Base-by-base conservation (phyloP, 2,113 vertebrate species). In the Kryptolebias marmoratus region DNA sequence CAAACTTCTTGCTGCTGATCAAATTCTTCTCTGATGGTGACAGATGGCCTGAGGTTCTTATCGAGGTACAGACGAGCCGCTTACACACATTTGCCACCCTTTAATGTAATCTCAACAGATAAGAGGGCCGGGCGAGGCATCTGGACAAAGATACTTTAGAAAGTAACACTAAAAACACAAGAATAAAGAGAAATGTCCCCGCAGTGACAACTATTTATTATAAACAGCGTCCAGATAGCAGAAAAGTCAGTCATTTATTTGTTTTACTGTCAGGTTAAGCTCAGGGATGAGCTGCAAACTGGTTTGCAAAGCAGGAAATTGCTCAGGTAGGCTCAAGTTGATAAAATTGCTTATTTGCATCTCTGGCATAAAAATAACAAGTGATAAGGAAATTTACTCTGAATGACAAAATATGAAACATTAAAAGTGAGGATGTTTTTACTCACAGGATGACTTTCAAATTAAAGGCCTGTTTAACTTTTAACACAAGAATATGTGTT, bases 71-170 rank as follows among this genome's bases (percentile, higher is more conserved):
- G 57, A 74, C 39, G 31, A 36, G 77, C 3, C 0, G 7, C 58
- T 84, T 72, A 56, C 53, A 68, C 64, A 64, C 62, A 73, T 73
- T 82, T 32, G 61, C 55, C 18, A 12, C 14, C 39, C 22, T 56
- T 74, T 56, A 55, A 22, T 42, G 53, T 52, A 65, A 86, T 72
- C 67, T 57, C 28, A 47, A 36, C 52, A 68, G 88, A 83, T 88
- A 79, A 77, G 71, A 70, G 44, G 48, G 6, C 12, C 36, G 69
- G 28, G 31, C 59, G 28, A 39, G 36, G 36, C 48, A 52, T 2
- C 53, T 52, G 16, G 53, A 57, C 15, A 55, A 73, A 64, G 16
- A 18, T 4, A 13, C 36, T 60, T 60, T 22, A 22, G 6, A 12
- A 10, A 15, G 13, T 31, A 4, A 16, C 18, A 52, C 1, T 4